Evolutionary conservation across 2,888 invertebrate species (phyloP), one percentile per base, ranked within the genome.

Genomic region (Cheilosia soror): DNA sequence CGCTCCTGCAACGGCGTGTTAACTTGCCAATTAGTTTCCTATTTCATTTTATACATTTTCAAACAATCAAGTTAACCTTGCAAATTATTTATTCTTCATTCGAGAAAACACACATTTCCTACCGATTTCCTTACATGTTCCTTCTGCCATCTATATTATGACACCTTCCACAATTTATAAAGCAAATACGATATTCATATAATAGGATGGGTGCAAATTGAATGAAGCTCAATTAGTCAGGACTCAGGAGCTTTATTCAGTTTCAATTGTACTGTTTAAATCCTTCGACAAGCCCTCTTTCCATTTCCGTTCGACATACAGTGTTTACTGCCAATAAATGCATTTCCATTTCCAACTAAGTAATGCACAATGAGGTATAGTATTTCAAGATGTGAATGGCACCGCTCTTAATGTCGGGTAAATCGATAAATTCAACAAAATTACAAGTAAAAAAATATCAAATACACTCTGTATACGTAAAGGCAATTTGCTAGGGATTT

Each of bases 141-240:
- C 37, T 37, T 37, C 11, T 37, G 37, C 11, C 11, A 11, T 3
- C 9, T 11, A 37, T 11, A 37, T 37, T 37, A 37, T 11, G 37
- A 37, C 37, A 11, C 37, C 37, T 11, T 9, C 11, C 3, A 11
- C 37, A 11, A 37, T 11, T 11, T 51, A 49, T 65, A 37, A 65
- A 51, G 49, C 20, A 65, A 49, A 49, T 37, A 51, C 31, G 11
- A 13, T 4, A 65, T 13, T 65, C n/a, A 33, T 9, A 49, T 9
- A 49, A 37, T 33, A 20, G 47, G 47, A 11, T 5, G 31, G 20
- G 49, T 65, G 37, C 27, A 27, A 51, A 53, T 51, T 33, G 51
- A 27, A 37, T 3, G 37, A 66, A 63, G 7, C 57, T 51, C 51
- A 65, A 51, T 65, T 65, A 51, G 51, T 37, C 13, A 13, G 15